Percentiles rank a stretch among this genome's conserved stretches.
phyloP scores from a whole-genome alignment of 2,113 vertebrate species.

The Agelaius tricolor region DNA sequence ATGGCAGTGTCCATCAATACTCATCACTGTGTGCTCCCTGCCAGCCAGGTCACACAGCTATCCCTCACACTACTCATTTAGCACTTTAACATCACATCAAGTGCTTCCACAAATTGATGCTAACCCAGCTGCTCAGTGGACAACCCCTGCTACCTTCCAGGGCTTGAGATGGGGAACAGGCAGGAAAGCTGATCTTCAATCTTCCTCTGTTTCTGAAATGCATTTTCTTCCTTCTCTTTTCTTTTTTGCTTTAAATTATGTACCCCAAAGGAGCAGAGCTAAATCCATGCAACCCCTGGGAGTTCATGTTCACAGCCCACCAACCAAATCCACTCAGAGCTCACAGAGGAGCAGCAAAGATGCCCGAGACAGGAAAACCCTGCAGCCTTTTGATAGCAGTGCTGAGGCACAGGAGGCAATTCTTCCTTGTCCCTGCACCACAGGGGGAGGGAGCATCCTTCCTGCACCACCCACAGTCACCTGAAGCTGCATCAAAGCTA shows the following conservation, averaged over 20 bases:
- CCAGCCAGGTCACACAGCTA: background rate
- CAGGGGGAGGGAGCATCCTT: background rate
- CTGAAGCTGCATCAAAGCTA: background rate
- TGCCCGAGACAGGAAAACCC: background rate
- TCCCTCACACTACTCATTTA: background rate
- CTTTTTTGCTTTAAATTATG: background rate
- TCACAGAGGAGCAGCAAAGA: background rate
- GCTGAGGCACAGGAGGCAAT: accelerated
- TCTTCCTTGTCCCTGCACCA: background rate
- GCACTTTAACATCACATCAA: background rate
- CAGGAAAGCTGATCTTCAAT: background rate
- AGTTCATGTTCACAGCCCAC: background rate
- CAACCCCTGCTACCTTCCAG: background rate
- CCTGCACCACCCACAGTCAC: background rate
- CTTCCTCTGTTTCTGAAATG: background rate
- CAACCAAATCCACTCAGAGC: background rate
- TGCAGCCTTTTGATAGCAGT: background rate
- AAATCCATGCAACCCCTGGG: background rate
- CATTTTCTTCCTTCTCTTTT: background rate
- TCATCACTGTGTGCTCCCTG: background rate
- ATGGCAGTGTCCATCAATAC: background rate
- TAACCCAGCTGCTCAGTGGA: background rate
- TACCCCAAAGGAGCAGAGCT: background rate
- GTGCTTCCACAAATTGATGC: background rate
- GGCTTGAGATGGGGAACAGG: background rate